These are phyloP conservation scores for Blennius ocellaris DNA, from an alignment of 2,113 vertebrate species.

Conservation along the genomic window DNA sequence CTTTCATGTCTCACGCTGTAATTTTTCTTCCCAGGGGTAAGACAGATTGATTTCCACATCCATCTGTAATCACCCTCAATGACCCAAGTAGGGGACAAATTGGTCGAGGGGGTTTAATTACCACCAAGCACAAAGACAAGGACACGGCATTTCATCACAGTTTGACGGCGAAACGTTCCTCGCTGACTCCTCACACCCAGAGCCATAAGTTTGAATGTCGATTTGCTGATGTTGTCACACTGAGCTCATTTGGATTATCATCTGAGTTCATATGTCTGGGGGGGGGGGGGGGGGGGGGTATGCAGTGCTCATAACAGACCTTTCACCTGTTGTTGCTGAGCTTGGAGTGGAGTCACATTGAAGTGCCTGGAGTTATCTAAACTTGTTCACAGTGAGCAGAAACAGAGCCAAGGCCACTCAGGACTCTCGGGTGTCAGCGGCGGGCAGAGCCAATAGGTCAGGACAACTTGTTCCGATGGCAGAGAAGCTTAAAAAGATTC, in stretches of 20 bases:
- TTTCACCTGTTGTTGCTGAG: conserved; percentile 62
- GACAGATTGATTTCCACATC: conserved; percentile 47
- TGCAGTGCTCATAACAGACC: conserved; percentile 33
- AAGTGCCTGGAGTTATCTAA: background rate
- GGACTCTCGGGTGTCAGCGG: conserved; percentile 22
- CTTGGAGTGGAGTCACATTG: background rate
- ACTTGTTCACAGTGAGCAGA: conserved; percentile 28
- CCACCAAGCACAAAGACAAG: conserved; percentile 36
- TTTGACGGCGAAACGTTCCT: conserved; percentile 42
- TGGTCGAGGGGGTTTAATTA: conserved; percentile 50
- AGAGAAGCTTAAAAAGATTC: background rate
- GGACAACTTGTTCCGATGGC: conserved; percentile 11
- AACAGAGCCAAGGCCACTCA: conserved; percentile 11
- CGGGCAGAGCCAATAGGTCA: background rate
- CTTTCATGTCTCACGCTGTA: conserved; percentile 24
- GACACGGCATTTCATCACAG: conserved; percentile 43
- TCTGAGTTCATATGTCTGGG: conserved; percentile 10
- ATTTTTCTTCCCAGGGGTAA: conserved; percentile 24
- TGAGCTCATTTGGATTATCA: conserved; percentile 39
- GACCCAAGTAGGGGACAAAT: conserved; percentile 40
- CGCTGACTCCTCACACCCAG: conserved; percentile 26
- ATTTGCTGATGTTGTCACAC: conserved; percentile 8
- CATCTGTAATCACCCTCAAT: conserved; percentile 42
- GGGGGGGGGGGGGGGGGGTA: conserved; percentile 45
- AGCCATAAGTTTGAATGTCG: conserved; percentile 30